Percentiles rank a stretch among this genome's conserved stretches.
Conservation (phyloP, 2,797 vertebrate species). For the Ambastaia sidthimunki region DNA sequence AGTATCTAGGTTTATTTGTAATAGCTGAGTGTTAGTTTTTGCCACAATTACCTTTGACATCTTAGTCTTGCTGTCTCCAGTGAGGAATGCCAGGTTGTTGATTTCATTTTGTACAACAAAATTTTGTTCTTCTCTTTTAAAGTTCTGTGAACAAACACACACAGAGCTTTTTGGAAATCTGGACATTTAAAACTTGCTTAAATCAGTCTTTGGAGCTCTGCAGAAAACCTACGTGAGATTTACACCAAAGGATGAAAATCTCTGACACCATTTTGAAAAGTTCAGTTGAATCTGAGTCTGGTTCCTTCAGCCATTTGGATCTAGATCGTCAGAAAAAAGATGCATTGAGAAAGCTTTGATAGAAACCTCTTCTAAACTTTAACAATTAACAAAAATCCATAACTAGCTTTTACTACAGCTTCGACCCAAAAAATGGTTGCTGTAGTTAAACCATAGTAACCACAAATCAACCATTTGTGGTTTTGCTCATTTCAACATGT, state of each 20-base stretch:
- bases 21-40: not conserved
- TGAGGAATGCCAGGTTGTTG: constrained; percentile 98
- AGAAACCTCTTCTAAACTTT: not conserved
- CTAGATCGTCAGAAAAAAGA: constrained; percentile 67
- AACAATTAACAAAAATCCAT: too few relatives aligned
- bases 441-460: too few relatives aligned
- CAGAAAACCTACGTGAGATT: constrained; percentile 88
- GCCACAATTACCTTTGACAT: constrained; percentile 92
- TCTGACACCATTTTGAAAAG: constrained; percentile 98
- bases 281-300: constrained; percentile 88
- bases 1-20: not conserved
- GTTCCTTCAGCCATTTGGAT: constrained; percentile 94
- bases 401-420: too few relatives aligned
- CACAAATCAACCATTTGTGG: too few relatives aligned
- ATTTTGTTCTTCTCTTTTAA: constrained; percentile 99
- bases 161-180: not conserved
- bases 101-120: constrained; percentile 99
- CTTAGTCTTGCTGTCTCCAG: constrained; percentile 91
- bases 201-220: not conserved
- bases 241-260: constrained; percentile 98
- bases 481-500: too few relatives aligned
- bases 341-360: not conserved
- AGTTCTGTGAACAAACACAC: constrained; percentile 84
- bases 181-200: not conserved
- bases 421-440: too few relatives aligned